Base-by-base conservation (phyloP, 2,797 vertebrate genomes). In the Epinephelus coioides region DNA sequence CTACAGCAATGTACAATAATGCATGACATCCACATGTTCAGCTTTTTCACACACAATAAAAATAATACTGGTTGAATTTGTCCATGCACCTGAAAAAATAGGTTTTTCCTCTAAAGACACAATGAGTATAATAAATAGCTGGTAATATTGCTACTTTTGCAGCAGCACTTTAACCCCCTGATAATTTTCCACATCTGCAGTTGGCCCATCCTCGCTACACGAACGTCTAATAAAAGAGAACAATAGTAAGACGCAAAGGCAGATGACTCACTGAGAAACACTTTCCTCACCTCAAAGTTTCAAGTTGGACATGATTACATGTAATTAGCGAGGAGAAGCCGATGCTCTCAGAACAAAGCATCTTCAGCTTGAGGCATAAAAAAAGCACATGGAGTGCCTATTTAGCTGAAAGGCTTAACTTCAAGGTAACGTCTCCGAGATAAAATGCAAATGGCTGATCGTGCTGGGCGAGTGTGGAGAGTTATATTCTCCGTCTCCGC, bases 291-390 rank as follows among this genome's bases (percentile, higher is more conserved):
- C 55, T 44, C 49, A 17, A 56, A 69, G 54, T 65, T 78, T 82
- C 72, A 71, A 68, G 82, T 72, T 69, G 64, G 60, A 79, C 60
- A 2, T 68, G 74, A 92, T 90, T 82, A 83, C 70, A 68, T 70
- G 73, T 74, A 87, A 92, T 90, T 89, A 83, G 2, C 0, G 49
- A 61, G 50, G 34, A 80, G 80, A 84, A 47, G 78, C 76, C 19
- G 56, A 62, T 78, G 59, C 63, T 79, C 61, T 80, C 73, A 14
- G 73, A 69, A 85, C 73, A 63, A 30, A 12, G 50, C 49, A 55
- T 51, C 69, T 72, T 77, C 57, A 70, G 50, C 50, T 69, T 11
- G 43, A 72, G 46, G 23, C 55, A 27, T 17, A 25, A 56, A 66
- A 25, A 76, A 25, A 76, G 19, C 56, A 3, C 11, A 40, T 64